Evolutionary conservation across 30 jellyfish, hydroid and myxozoan species (phyloP), one percentile per base, ranked within the genome.

Genomic region (Hydra vulgaris): DNA sequence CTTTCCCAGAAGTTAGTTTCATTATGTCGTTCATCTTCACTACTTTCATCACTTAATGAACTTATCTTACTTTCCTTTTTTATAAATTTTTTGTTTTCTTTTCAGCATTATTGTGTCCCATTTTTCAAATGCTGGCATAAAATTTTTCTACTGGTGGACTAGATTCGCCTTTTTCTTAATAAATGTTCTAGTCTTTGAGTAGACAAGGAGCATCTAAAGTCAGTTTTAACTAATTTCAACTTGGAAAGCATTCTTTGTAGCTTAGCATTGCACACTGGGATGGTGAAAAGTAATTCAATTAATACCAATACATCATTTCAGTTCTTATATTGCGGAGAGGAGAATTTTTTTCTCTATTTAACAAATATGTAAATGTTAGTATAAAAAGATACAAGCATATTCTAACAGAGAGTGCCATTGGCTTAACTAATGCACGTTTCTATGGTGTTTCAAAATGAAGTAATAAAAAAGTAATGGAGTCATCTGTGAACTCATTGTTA

Each of bases 401-500:
- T 25, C 79, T 8, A 74, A 15, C n/a, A 74, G 78, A 8, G 15
- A 20, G 82, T 74, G 82, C 77, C 77, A 74, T 25, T 74, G 82
- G 15, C 26, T 21, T 21, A 74, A 8, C 21, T 25, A 15, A 74
- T 15, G 18, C 82, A 21, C n/a, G 82, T 78, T 17, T 22, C 79
- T 74, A n/a, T 74, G 79, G 27, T 77, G 82, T 17, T 17, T 26
- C 17, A 21, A n/a, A 26, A 74, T 21, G 18, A 18, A 21, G 77
- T 15, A 17, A 17, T 17, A 74, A 19, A 26, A 17, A 17, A 17
- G 25, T 18, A 15, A 40, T 19, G 20, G 16, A 23, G 53, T 78
- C 83, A n/a, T 78, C 85, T 17, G 83, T 83, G 56, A 78, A 78
- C 83, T 78, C 83, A n/a, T 53, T 16, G 19, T 78, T 22, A 74